phyloP scores from a whole-genome alignment of 1,140 invertebrate species.

The Charaxes varanes region DNA sequence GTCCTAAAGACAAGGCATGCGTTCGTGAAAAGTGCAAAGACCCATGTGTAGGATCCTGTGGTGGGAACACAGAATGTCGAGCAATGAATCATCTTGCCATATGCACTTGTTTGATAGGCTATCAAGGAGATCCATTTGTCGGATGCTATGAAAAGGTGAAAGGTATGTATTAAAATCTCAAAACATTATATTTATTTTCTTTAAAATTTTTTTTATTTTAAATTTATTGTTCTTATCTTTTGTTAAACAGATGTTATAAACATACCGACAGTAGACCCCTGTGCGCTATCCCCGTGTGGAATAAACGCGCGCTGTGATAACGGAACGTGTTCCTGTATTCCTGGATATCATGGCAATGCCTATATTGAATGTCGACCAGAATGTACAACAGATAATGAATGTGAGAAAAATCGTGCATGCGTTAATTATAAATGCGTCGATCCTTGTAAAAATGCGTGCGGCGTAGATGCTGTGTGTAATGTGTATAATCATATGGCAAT shows the following conservation, averaged over 20 bases:
- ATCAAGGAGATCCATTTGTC: conserved; percentile 79
- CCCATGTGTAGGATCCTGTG: conserved; percentile 82
- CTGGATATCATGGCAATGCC: conserved; percentile 77
- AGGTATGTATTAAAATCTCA: conserved; percentile 67
- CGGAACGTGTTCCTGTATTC: conserved; percentile 78
- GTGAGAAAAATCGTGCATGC: conserved; percentile 85
- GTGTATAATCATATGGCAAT: conserved; percentile 80
- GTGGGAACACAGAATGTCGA: conserved; percentile 74
- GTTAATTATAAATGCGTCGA: conserved; percentile 89
- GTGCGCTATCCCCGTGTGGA: conserved; percentile 83
- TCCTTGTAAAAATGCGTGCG: conserved; percentile 84
- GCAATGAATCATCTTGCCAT: conserved; percentile 79
- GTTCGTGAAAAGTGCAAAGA: conserved; percentile 79
- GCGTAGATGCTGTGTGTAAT: conserved; percentile 75
- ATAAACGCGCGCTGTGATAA: conserved; percentile 82
- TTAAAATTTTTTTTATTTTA: conserved; percentile 10
- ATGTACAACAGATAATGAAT: conserved; percentile 83
- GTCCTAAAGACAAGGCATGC: conserved; percentile 78
- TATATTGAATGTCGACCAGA: conserved; percentile 80
- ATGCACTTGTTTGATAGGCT: conserved; percentile 77
- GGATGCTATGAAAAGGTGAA: conserved; percentile 74
- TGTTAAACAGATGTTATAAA: conserved; percentile 19
- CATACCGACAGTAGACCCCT: conserved; percentile 68
- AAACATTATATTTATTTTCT: conserved; percentile 1
- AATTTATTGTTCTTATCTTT: conserved; percentile 8